Evolutionary conservation across 2,888 invertebrate species (phyloP).

Genomic region (Epinotia demarniana): DNA sequence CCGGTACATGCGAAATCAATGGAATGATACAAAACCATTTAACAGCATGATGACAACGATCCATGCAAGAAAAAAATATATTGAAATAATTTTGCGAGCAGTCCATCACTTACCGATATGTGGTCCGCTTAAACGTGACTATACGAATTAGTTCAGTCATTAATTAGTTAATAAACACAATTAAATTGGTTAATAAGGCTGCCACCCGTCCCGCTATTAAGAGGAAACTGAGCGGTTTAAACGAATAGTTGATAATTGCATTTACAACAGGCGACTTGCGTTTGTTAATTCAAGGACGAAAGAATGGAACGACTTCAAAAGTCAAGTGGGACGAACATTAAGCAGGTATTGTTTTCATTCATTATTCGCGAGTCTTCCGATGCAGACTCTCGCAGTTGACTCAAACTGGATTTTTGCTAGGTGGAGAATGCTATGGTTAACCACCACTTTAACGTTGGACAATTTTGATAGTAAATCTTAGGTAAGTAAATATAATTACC

Average conservation of each 20-base stretch:
- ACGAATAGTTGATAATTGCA: constrained; percentile 53
- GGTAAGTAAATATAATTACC: background rate
- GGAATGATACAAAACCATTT: constrained; percentile 51
- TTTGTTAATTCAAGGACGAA: constrained; percentile 64
- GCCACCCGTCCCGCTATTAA: constrained; percentile 48
- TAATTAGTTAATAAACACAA: constrained; percentile 23
- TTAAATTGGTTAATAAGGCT: constrained; percentile 8
- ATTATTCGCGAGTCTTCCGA: background rate
- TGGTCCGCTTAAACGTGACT: constrained; percentile 36
- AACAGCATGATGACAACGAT: constrained; percentile 60
- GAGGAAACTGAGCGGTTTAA: constrained; percentile 60
- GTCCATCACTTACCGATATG: constrained; percentile 47
- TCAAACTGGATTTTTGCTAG: background rate
- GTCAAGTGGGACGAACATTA: constrained; percentile 24
- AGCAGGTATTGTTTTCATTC: constrained; percentile 33
- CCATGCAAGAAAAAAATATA: constrained; percentile 62
- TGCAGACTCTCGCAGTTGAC: background rate
- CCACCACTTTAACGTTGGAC: background rate
- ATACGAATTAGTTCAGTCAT: constrained; percentile 24
- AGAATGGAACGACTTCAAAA: constrained; percentile 19
- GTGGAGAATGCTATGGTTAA: background rate
- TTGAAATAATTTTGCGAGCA: constrained; percentile 38
- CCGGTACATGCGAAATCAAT: constrained; percentile 62
- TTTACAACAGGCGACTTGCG: constrained; percentile 56
- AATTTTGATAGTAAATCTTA: background rate